Percentiles rank a stretch among this genome's conserved stretches.
Conservation (phyloP, 2,797 vertebrate genomes). For the Malacoraja senta region DNA sequence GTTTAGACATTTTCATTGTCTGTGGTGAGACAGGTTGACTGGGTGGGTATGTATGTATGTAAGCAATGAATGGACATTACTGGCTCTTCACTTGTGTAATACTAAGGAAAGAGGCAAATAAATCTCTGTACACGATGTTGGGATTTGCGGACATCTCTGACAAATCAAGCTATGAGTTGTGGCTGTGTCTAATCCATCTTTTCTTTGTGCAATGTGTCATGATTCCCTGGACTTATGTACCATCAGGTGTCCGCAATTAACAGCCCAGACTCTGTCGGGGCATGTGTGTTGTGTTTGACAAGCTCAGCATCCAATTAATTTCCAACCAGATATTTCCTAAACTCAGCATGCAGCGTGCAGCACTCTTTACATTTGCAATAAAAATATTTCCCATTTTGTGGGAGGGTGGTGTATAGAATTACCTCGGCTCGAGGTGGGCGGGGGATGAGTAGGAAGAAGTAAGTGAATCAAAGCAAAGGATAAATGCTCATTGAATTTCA, state of each 20-base stretch:
- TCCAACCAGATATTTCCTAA: background rate
- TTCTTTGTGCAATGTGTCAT: background rate
- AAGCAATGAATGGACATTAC: background rate
- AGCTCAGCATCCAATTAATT: conserved; percentile 18
- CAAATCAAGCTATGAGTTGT: background rate
- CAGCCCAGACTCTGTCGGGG: background rate
- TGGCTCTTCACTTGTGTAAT: background rate
- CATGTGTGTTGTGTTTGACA: background rate
- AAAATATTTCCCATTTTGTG: background rate
- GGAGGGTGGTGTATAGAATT: background rate
- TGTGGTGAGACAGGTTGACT: background rate
- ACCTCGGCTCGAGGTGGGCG: background rate
- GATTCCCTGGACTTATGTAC: background rate
- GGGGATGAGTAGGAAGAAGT: background rate
- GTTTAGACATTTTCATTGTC: too few species aligned
- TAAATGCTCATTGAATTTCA: background rate
- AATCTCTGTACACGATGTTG: background rate
- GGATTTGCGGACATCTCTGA: background rate
- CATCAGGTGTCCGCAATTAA: conserved; percentile 15
- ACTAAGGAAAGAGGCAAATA: background rate
- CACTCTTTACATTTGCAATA: background rate
- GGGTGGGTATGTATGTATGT: background rate
- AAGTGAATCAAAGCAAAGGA: background rate
- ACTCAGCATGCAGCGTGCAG: background rate
- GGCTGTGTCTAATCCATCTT: background rate